Base-by-base conservation (phyloP, 2,888 invertebrate species). In the Rhaphigaster nebulosa region DNA sequence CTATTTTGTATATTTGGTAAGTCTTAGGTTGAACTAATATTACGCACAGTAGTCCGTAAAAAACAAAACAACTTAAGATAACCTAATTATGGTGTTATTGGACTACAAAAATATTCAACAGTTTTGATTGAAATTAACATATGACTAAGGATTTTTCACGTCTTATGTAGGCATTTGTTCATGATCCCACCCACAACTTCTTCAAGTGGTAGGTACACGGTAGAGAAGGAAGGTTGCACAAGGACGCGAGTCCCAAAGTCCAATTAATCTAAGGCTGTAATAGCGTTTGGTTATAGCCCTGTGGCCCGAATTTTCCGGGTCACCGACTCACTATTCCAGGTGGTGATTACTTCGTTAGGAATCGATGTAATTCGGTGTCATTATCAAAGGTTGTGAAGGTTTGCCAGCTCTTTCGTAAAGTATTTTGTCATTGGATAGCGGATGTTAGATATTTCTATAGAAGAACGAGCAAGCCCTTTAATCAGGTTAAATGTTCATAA, bases 351-450 rank as follows among this genome's bases (percentile, higher is more conserved):
- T 50, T 84, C 84, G n/a, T 41, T 84, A 84, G 70, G 20, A 23
- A 20, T 76, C 20, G 38, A 38, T 20, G 70, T 76, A 76, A 76
- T 76, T 50, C 84, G 20, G 26, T 84, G 84, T 84, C 84, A 84
- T 84, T 84, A 84, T 84, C 45, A 84, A 84, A 45, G 26, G 45
- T 15, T 41, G 41, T 45, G 84, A 76, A 76, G 70, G 70, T 76
- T 76, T 38, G 34, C 34, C 70, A 1, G 70, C 15, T 34, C 8
- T 76, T 76, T 38, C 34, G 20, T 23, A 76, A 76, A 76, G 70
- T 76, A 38, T 76, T 76, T 38, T 84, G 84, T 84, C 84, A 84
- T 84, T 84, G 84, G 26, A 26, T 23, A 38, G 45, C 84, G 45
- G 84, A 84, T 76, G 38, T 76, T 38, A 6, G 38, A n/a, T 38